A percentile compares a stretch with the other conserved stretches of the same genome.
Conservation (phyloP, 2,888 invertebrate genomes). For the Clanis bilineata region DNA sequence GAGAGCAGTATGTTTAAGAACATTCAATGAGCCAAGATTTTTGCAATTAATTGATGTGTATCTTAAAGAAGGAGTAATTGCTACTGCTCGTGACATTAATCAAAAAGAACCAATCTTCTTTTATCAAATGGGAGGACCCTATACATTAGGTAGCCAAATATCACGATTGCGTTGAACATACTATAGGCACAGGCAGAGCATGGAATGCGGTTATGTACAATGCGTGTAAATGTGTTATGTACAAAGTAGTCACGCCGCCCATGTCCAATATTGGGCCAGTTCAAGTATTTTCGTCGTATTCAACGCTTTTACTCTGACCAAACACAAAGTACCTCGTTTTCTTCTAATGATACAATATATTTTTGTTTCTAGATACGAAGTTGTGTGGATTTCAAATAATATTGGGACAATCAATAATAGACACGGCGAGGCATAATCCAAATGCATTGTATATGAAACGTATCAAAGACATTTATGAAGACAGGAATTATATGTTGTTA, state of each 20-base stretch:
- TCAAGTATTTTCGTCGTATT: too few relatives aligned
- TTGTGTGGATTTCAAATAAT: conserved; percentile 84
- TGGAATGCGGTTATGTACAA: too few relatives aligned
- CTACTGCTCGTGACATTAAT: conserved; percentile 86
- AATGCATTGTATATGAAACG: conserved; percentile 52
- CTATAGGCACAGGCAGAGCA: too few relatives aligned
- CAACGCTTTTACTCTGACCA: too few relatives aligned
- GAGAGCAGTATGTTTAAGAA: conserved; percentile 88
- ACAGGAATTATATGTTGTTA: conserved; percentile 80
- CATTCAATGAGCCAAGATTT: conserved; percentile 91
- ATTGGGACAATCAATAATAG: conserved; percentile 81
- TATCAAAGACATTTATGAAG: conserved; percentile 66
- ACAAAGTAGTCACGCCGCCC: too few relatives aligned
- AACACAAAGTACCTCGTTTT: too few relatives aligned
- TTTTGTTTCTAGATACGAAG: conserved; percentile 65
- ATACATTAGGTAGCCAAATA: conserved; percentile 48
- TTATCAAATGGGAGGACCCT: conserved; percentile 49
- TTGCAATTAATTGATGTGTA: conserved; percentile 86
- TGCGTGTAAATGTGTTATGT: too few relatives aligned
- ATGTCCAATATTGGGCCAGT: too few relatives aligned
- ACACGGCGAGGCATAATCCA: conserved; percentile 39
- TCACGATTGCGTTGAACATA: not conserved
- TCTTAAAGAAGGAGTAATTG: conserved; percentile 82
- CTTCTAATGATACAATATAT: not conserved
- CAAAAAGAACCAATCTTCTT: conserved; percentile 82